These are phyloP conservation scores for Bos taurus DNA, from an alignment of 2,113 vertebrate species.

Conservation along the genomic window ARS-UCD2.0 NC_037330.1:32378501-32379000, in stretches of 20 bases:
- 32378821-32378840: neutral
- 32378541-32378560: too few species aligned
- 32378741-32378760: neutral
- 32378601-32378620: neutral
- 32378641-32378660: neutral
- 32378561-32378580: neutral
- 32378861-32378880: neutral
- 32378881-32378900: neutral
- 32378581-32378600: neutral
- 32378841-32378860: neutral
- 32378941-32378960: neutral
- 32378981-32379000: neutral
- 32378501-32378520: neutral
- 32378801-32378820: neutral
- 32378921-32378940: neutral
- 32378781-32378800: neutral
- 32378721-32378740: neutral
- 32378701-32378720: neutral
- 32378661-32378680: too few species aligned
- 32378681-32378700: neutral
- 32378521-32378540: neutral
- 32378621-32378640: neutral
- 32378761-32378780: neutral
- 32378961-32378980: neutral
- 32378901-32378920: neutral